Base-by-base conservation (phyloP, 2,888 invertebrate genomes). In the Callyntrura guangdongensis region DNA sequence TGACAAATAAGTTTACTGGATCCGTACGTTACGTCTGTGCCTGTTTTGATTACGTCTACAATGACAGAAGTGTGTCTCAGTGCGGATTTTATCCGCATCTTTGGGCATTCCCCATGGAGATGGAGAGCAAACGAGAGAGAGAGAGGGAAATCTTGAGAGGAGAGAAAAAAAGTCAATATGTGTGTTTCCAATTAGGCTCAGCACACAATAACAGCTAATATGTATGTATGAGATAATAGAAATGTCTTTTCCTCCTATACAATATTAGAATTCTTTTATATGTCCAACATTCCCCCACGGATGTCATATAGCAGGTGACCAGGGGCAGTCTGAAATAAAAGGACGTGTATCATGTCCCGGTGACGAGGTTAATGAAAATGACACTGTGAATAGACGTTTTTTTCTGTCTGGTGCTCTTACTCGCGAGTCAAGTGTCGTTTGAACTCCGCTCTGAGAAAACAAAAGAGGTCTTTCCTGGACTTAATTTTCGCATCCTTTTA, bases 151-250 rank as follows among this genome's bases (percentile, higher is more conserved):
- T n/a, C n/a, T n/a, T n/a, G n/a, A n/a, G n/a, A n/a, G n/a, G n/a
- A n/a, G n/a, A n/a, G 45, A 67, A 27, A 82, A 56, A 83, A 74
- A 61, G 89, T 83, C 83, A 89, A 89, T 89, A 83, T 89, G 83
- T 89, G 36, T 45, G 20, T 56, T 88, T 59, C 8, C 12, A 81
- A 81, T 87, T 87, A 85, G 72, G 22, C n/a, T 25, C 22, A 36
- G 59, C 53, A 77, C 53, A 77, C 56, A 77, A n/a, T 4, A 77
- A 53, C 25, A 53, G n/a, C n/a, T n/a, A n/a, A n/a, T n/a, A n/a
- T n/a, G n/a, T n/a, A n/a, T n/a, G n/a, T n/a, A n/a, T n/a, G n/a
- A n/a, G n/a, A n/a, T n/a, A n/a, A n/a, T n/a, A n/a, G 27, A 67
- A 4, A 67, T 67, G 4, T 27, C 27, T 25, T 67, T 67, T 27